Conservation (phyloP, 2,797 vertebrate genomes). For the Telmatherina bonti region DNA sequence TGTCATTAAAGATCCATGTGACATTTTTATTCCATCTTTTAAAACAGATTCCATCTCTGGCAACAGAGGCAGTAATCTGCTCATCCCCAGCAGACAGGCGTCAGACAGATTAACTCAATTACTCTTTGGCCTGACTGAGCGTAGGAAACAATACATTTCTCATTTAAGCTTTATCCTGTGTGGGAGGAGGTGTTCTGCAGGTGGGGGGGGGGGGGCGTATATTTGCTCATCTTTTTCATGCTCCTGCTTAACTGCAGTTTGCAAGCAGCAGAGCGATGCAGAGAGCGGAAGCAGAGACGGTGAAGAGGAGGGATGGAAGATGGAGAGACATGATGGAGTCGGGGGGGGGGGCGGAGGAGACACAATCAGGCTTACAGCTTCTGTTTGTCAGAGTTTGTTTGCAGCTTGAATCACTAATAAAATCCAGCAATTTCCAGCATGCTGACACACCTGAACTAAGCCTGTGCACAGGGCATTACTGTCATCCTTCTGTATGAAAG, state of each 20-base stretch:
- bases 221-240: slow-evolving; percentile 72
- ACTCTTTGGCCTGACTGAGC: slow-evolving; percentile 77
- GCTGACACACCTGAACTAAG: slow-evolving; percentile 65
- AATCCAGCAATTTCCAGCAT: slow-evolving; percentile 46
- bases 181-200: too few relatives aligned
- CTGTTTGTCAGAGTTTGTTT: slow-evolving; percentile 64
- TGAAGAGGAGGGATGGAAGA: slow-evolving; percentile 44
- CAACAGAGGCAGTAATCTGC: slow-evolving; percentile 67
- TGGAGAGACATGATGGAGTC: slow-evolving; percentile 63
- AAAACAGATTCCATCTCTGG: slow-evolving; percentile 73
- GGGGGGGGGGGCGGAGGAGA: slow-evolving; percentile 46
- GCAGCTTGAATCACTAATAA: slow-evolving; percentile 38
- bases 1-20: slow-evolving; percentile 75
- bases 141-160: slow-evolving; percentile 79
- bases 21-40: slow-evolving; percentile 78
- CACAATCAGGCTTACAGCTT: slow-evolving; percentile 64
- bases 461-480: slow-evolving; percentile 56
- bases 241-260: slow-evolving; percentile 56
- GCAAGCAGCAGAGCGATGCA: slow-evolving; percentile 21
- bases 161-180: slow-evolving; percentile 72
- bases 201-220: slow-evolving; percentile 59
- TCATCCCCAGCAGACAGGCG: slow-evolving; percentile 60
- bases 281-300: slow-evolving; percentile 32
- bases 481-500: slow-evolving; percentile 68
- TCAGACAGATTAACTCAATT: slow-evolving; percentile 81